Base-by-base conservation (phyloP, 1,140 invertebrate genomes). In the Hyles euphorbiae region DNA sequence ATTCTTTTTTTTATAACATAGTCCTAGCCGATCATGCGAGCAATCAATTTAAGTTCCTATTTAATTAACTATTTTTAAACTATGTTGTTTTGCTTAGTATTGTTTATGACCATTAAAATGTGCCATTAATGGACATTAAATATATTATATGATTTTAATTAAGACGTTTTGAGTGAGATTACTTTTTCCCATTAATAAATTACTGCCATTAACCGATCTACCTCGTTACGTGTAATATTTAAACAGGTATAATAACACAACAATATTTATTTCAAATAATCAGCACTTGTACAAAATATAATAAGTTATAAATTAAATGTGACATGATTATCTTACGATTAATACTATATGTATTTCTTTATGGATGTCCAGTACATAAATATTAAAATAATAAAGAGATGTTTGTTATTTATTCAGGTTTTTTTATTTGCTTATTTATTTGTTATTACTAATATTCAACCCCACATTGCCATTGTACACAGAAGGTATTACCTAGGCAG, bases 331-430 rank as follows among this genome's bases (percentile, higher is more conserved):
- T 77, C 71, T 63, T 81, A 81, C 72, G 58, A 82, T 73, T 61
- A 83, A 81, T 83, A 82, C 34, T 74, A 76, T 75, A 83, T 84
- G 82, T 87, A 85, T 83, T 85, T 79, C 78, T 84, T 81, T 87
- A 85, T 87, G 75, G 73, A 83, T 88, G 81, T 87, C 83, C 82
- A 81, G 75, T 85, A 86, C 78, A 83, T 82, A 80, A 83, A 66
- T 83, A 86, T 78, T 79, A 76, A 62, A 87, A 88, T 88, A 87
- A 88, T 88, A 87, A 88, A 86, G 72, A 88, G 67, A 87, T 88
- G 85, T 87, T 88, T 88, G 85, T 88, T 88, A 87, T 88, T 85
- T 80, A 81, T 65, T 34, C 22, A 22, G 22, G 22, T 22, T 22
- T 22, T 57, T 36, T 56, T 72, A 57, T 77, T 76, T 67, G 60